Percentiles rank a stretch among this genome's conserved stretches.
Conservation (phyloP, 2,113 vertebrate species). For the Siniperca chuatsi region DNA sequence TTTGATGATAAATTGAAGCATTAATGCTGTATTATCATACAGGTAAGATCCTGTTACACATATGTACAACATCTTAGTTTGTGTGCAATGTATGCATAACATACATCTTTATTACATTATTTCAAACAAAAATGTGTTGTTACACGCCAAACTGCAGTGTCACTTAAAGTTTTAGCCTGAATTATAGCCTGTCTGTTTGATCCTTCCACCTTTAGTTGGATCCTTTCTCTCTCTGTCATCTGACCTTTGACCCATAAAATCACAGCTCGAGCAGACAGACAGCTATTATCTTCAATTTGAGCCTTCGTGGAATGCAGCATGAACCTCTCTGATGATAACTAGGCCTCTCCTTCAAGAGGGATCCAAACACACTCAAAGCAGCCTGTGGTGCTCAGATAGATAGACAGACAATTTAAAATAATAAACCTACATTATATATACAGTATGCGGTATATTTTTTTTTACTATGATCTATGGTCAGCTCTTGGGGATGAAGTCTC, state of each 20-base stretch:
- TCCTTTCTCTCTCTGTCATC: conserved; percentile 1
- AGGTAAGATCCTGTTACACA: neutral
- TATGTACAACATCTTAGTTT: neutral
- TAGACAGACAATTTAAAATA: neutral
- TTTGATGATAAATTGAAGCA: neutral
- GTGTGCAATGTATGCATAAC: neutral
- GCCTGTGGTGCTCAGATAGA: neutral
- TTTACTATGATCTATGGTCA: neutral
- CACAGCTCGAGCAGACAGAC: conserved; percentile 14
- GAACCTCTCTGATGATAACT: neutral
- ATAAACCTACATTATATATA: neutral
- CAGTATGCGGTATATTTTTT: neutral
- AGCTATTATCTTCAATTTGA: conserved; percentile 7
- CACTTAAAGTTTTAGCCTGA: neutral
- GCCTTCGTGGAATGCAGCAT: neutral
- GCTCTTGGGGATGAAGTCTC: neutral
- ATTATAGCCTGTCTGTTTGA: neutral
- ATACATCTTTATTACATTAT: neutral
- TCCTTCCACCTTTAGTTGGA: neutral
- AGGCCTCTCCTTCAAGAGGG: neutral
- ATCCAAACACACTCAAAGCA: neutral
- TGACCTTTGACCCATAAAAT: conserved; percentile 33
- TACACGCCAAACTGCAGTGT: neutral
- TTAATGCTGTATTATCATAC: neutral
- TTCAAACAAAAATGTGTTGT: neutral